Percentiles rank a stretch among this genome's conserved stretches.
Evolutionary conservation across 2,113 vertebrate species (phyloP).

Genomic region (Colinus virginianus): DNA sequence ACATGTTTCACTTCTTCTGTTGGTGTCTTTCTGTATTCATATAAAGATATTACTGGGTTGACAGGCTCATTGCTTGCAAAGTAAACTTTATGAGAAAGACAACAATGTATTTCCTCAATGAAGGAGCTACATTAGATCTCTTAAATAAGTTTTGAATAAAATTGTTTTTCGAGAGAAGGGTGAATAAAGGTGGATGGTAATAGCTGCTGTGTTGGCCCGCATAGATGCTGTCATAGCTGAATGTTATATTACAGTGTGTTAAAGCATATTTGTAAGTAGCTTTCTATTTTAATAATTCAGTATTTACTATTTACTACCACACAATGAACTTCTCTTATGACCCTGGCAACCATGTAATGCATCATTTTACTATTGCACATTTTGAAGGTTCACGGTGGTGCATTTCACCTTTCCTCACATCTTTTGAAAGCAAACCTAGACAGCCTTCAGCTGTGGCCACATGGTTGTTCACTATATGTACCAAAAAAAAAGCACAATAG

Average conservation of each 20-base stretch:
- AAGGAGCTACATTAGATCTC: background rate
- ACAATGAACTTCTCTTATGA: background rate
- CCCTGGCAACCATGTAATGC: background rate
- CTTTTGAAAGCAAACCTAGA: background rate
- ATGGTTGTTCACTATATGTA: background rate
- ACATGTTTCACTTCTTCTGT: background rate
- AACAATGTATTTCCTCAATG: background rate
- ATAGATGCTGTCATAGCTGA: background rate
- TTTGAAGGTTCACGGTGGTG: background rate
- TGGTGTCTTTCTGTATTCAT: background rate
- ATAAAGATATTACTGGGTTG: background rate
- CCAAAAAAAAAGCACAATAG: background rate
- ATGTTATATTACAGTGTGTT: background rate
- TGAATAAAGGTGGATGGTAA: background rate
- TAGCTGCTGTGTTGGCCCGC: background rate
- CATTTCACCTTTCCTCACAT: background rate
- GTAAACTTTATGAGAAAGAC: background rate
- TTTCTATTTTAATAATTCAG: conserved; percentile 30
- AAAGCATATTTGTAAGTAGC: background rate
- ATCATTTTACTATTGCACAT: background rate
- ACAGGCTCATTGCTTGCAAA: background rate
- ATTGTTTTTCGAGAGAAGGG: background rate
- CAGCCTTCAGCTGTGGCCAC: background rate
- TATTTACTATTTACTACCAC: background rate
- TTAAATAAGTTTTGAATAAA: background rate